phyloP scores from a whole-genome alignment of 2,888 invertebrate species.

The Catocala fraxini region DNA sequence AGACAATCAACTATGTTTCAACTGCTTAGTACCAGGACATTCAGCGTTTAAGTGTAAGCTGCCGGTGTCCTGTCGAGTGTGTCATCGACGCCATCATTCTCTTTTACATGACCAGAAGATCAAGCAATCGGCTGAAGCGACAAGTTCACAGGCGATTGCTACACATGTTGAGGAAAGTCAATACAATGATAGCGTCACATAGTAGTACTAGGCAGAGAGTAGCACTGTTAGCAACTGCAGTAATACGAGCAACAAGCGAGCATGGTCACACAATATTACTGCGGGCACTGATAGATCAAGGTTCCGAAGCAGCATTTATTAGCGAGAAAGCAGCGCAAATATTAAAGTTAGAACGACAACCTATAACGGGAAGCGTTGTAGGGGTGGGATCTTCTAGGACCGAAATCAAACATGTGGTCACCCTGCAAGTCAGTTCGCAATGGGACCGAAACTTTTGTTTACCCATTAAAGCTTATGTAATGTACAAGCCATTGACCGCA shows the following conservation, averaged over 20 bases:
- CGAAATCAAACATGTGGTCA: slow-evolving; percentile 11
- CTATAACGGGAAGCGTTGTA: not conserved
- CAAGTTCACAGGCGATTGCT: no score
- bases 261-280: slow-evolving; percentile 30
- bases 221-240: slow-evolving; percentile 45
- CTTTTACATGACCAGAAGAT: slow-evolving; percentile 34
- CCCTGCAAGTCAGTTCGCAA: slow-evolving; percentile 28
- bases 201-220: slow-evolving; percentile 11
- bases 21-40: slow-evolving; percentile 45
- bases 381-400: not conserved
- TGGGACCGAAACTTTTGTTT: slow-evolving; percentile 14
- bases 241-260: slow-evolving; percentile 32
- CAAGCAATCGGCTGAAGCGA: not conserved
- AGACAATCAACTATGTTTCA: slow-evolving; percentile 42
- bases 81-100: slow-evolving; percentile 43
- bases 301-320: slow-evolving; percentile 38
- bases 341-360: slow-evolving; percentile 11
- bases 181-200: slow-evolving; percentile 29
- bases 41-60: slow-evolving; percentile 10
- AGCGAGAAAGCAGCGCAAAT: slow-evolving; percentile 33
- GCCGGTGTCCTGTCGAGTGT: slow-evolving; percentile 38
- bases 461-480: slow-evolving; percentile 31
- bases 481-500: slow-evolving; percentile 15
- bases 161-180: slow-evolving; percentile 16
- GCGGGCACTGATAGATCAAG: slow-evolving; percentile 44